Evolutionary conservation across 2,888 invertebrate species (phyloP).

Genomic region (Allophyes oxyacanthae): DNA sequence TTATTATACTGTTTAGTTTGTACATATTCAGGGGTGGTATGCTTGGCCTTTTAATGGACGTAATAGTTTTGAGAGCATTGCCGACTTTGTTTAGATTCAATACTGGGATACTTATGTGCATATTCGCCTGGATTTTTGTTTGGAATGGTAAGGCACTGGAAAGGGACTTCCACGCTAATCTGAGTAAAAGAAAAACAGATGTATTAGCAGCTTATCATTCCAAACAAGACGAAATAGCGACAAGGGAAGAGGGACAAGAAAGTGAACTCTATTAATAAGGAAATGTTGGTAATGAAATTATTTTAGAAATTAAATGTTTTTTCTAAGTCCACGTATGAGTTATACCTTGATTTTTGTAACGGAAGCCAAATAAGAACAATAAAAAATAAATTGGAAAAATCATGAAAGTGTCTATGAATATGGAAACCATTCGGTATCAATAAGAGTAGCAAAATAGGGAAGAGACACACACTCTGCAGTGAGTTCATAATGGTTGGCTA

Average conservation of each 20-base stretch:
- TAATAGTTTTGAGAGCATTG: slow-evolving; percentile 25
- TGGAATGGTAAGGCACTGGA: slow-evolving; percentile 44
- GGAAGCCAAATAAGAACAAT: no score
- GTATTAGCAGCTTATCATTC: slow-evolving; percentile 42
- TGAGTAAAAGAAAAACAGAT: slow-evolving; percentile 42
- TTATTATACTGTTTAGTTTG: slow-evolving; percentile 13
- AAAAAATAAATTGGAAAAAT: no score
- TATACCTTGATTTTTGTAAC: no score
- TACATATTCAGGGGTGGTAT: slow-evolving; percentile 1
- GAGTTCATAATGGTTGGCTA: no score
- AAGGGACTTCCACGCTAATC: slow-evolving; percentile 45
- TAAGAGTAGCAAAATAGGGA: no score
- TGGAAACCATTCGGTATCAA: no score
- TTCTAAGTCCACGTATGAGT: no score
- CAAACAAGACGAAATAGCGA: slow-evolving; percentile 36
- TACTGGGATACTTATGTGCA: slow-evolving; percentile 29
- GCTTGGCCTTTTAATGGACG: slow-evolving; percentile 21
- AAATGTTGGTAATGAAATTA: no score
- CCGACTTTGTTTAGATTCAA: slow-evolving; percentile 22
- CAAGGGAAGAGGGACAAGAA: slow-evolving; percentile 1
- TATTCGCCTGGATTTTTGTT: slow-evolving; percentile 32
- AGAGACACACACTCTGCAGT: no score
- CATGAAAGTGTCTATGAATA: no score
- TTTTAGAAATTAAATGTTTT: no score
- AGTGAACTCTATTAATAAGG: no score